These are phyloP conservation scores for Dorcus parallelipipedus DNA, from an alignment of 2,888 invertebrate species.

Conservation along the genomic window DNA sequence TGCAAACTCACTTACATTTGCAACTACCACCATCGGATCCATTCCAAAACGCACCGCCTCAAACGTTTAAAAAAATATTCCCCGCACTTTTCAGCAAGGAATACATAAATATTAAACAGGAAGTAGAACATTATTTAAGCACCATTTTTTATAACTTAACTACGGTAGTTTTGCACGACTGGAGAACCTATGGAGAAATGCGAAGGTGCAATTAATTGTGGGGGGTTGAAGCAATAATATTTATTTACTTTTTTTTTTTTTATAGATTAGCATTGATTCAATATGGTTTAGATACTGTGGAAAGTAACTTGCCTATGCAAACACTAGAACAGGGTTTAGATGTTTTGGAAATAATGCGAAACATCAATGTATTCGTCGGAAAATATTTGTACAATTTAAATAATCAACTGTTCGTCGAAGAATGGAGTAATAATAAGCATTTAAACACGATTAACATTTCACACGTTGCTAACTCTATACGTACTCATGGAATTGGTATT, in stretches of 20 bases:
- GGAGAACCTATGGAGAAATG: slow-evolving; percentile 98
- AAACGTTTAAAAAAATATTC: slow-evolving; percentile 38
- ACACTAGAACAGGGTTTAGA: slow-evolving; percentile 96
- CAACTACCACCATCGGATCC: slow-evolving; percentile 62
- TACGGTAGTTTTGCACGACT: slow-evolving; percentile 82
- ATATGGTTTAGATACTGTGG: slow-evolving; percentile 76
- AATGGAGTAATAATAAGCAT: slow-evolving; percentile 86
- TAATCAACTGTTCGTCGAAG: slow-evolving; percentile 93
- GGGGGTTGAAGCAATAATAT: slow-evolving; percentile 13
- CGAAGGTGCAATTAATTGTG: slow-evolving; percentile 53
- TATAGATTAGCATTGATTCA: slow-evolving; percentile 74
- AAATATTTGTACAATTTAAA: slow-evolving; percentile 94
- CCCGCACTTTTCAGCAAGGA: slow-evolving; percentile 44
- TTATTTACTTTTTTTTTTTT: slow-evolving; percentile 8
- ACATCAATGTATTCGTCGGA: slow-evolving; percentile 91
- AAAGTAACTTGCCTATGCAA: slow-evolving; percentile 93
- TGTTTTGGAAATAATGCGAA: slow-evolving; percentile 94
- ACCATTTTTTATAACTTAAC: slow-evolving; percentile 96
- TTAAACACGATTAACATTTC: slow-evolving; percentile 92
- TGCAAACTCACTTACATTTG: slow-evolving; percentile 89
- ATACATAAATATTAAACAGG: slow-evolving; percentile 41
- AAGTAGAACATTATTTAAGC: slow-evolving; percentile 87
- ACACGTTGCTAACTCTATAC: slow-evolving; percentile 94
- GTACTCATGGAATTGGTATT: slow-evolving; percentile 95
- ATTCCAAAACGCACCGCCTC: slow-evolving; percentile 38